Percentiles rank a stretch among this genome's conserved stretches.
Evolutionary conservation across 2,888 invertebrate genomes (phyloP).

Genomic region (Brachyopa scutellaris): DNA sequence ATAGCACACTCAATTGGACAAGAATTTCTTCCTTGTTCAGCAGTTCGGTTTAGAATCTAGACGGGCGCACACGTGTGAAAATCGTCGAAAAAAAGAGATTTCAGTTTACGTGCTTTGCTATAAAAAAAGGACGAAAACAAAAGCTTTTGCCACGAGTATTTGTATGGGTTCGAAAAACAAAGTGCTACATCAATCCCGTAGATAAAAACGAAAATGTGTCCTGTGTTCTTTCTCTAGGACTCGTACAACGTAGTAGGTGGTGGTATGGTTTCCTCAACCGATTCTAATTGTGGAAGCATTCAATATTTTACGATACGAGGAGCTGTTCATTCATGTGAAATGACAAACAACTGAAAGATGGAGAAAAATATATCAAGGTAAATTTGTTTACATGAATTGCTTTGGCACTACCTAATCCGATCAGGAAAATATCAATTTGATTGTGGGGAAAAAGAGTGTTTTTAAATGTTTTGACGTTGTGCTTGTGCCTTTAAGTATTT

Average conservation of each 20-base stretch:
- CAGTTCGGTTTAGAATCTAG: constrained; percentile 66
- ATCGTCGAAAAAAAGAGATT: constrained; percentile 9
- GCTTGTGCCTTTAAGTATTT: too few relatives aligned
- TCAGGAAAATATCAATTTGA: too few relatives aligned
- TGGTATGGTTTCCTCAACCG: too few relatives aligned
- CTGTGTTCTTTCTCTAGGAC: not conserved
- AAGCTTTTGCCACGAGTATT: too few relatives aligned
- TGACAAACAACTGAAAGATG: constrained; percentile 48
- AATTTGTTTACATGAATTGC: constrained; percentile 22
- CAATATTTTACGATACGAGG: not conserved
- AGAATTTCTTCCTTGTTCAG: constrained; percentile 60
- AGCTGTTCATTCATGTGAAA: constrained; percentile 47
- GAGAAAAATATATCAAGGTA: constrained; percentile 55
- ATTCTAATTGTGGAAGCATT: constrained; percentile 29
- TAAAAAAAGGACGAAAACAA: not conserved
- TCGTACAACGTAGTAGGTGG: not conserved
- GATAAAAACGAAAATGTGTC: constrained; percentile 3
- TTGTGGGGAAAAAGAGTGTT: too few relatives aligned
- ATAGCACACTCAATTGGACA: constrained; percentile 52
- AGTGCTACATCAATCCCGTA: not conserved
- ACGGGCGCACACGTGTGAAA: constrained; percentile 65
- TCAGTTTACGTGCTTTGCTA: not conserved
- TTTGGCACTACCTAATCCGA: too few relatives aligned
- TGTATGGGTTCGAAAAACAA: not conserved
- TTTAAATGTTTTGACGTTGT: too few relatives aligned